Conservation (phyloP, 2,113 vertebrate species). For the Aphyosemion australe region DNA sequence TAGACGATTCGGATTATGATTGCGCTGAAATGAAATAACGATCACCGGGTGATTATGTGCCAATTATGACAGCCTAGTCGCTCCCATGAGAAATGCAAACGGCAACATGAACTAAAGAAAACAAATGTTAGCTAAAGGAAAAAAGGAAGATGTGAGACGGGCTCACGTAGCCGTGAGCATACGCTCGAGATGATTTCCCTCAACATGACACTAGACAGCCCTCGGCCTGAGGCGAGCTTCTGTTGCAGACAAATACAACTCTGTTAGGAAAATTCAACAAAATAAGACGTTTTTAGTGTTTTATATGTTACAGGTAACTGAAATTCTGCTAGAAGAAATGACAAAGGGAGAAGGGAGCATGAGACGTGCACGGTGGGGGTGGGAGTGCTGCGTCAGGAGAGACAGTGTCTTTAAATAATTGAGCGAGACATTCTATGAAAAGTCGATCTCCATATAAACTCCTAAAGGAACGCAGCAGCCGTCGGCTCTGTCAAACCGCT, state of each 20-base stretch:
- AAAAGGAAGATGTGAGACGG: not conserved
- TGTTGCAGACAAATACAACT: not conserved
- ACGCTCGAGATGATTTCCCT: conserved; percentile 11
- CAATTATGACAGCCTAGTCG: not conserved
- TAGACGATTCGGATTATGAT: not conserved
- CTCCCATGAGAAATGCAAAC: not conserved
- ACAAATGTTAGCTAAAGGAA: not conserved
- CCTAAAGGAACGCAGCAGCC: conserved; percentile 43
- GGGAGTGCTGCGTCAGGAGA: not conserved
- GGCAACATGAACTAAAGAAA: conserved; percentile 1
- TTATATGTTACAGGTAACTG: too few species aligned
- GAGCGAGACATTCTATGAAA: conserved; percentile 37
- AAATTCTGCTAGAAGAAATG: too few species aligned
- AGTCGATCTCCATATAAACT: conserved; percentile 29
- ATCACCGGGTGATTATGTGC: not conserved
- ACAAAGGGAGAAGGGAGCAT: not conserved
- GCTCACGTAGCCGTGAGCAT: not conserved
- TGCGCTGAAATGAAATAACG: not conserved
- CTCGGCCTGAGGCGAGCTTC: conserved; percentile 16
- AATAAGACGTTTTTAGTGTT: too few species aligned
- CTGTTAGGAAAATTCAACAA: not conserved
- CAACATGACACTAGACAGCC: conserved; percentile 9
- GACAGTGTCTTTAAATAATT: conserved; percentile 48
- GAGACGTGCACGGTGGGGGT: not conserved
- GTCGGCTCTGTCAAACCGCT: conserved; percentile 40